phyloP scores from a whole-genome alignment of 2,888 invertebrate species.

The Neria commutata region DNA sequence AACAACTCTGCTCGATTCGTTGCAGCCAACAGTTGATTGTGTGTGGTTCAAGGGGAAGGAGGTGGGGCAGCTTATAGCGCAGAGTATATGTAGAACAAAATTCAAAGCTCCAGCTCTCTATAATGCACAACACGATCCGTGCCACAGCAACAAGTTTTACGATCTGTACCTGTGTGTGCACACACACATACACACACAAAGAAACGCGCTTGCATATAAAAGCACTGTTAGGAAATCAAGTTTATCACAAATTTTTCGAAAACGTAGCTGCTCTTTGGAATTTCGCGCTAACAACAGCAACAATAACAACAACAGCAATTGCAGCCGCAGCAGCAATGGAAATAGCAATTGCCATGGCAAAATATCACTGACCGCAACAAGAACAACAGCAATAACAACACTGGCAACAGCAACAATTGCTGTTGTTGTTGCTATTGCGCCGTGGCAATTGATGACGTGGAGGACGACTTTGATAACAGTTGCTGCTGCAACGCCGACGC shows the following conservation, averaged over 20 bases:
- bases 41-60: too few species aligned
- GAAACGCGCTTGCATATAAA: background rate
- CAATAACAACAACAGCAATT: background rate
- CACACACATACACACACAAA: background rate
- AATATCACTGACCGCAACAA: background rate
- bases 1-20: background rate
- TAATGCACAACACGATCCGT: too few species aligned
- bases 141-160: too few species aligned
- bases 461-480: too few species aligned
- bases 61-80: too few species aligned
- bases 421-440: background rate
- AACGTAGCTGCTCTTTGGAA: conserved; percentile 6
- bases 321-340: too few species aligned
- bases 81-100: background rate
- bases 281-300: background rate
- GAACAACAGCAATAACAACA: background rate
- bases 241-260: conserved; percentile 12
- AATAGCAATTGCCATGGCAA: conserved; percentile 1
- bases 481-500: background rate
- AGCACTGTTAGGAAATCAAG: conserved; percentile 23
- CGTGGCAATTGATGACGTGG: too few species aligned
- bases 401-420: background rate
- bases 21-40: background rate
- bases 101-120: too few species aligned
- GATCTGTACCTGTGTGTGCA: too few species aligned